Base-by-base conservation (phyloP, 2,113 vertebrate genomes). In the Paedocypris sp. region DNA sequence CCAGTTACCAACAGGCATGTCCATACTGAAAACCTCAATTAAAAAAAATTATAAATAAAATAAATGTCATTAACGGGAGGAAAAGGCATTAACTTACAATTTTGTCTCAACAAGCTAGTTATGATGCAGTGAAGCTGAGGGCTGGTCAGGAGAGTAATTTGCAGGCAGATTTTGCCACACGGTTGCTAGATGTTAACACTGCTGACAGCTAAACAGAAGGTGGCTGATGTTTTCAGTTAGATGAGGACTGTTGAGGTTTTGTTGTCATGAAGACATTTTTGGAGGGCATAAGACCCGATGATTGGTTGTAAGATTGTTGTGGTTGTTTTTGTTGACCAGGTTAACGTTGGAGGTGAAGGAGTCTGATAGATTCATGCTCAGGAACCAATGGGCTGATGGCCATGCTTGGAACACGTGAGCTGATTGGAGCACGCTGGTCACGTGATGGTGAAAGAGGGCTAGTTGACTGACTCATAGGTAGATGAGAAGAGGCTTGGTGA, bases 401-500 rank as follows among this genome's bases (percentile, higher is more conserved):
- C 92, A 89, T 88, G 93, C 90, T 90, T 92, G 87, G 92, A 90
- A 92, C 93, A 95, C 94, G 91, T 95, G 92, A 95, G 94, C 93
- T 91, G 94, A 86, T 84, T 91, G 88, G 90, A 91, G 88, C 89
- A 91, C 91, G 92, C 89, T 92, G 92, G 91, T 92, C 94, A 97
- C 93, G 93, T 94, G 93, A 93, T 90, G 94, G 90, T 91, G 92
- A 94, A 95, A 94, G 84, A 83, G 85, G 92, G 90, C 92, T 96
- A 96, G 94, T 96, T 95, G 94, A 91, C 88, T 95, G 93, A 96
- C 87, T 93, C 94, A 97, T 91, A 89, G 89, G 89, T 92, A 94
- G 94, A 91, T 92, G 92, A 98, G 93, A 91, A 97, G 90, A 92
- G 89, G 93, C 92, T 90, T 96, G 93, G 94, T 94, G 93, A 91